Conservation (phyloP, 2,797 vertebrate genomes). For the Astyanax mexicanus region DNA sequence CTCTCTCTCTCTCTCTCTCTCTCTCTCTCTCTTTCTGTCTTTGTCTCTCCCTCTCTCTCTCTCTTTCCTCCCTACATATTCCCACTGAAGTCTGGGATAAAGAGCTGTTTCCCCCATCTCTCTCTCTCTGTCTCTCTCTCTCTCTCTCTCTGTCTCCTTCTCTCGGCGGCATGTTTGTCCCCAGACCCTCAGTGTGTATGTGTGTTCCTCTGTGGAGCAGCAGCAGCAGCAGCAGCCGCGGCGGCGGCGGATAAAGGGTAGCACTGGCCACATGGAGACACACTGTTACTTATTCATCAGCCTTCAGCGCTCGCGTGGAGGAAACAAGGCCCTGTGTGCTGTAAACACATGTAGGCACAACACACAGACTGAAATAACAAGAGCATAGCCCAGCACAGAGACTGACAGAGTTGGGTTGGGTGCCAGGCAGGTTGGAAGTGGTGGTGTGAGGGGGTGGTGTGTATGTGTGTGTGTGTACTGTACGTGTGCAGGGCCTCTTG, state of each 20-base stretch:
- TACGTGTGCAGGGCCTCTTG: constrained; percentile 37
- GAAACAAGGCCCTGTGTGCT: constrained; percentile 80
- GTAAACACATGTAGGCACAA: constrained; percentile 79
- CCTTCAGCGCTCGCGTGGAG: constrained; percentile 76
- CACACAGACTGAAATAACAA: constrained; percentile 64
- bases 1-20: constrained; percentile 37
- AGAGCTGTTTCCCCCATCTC: constrained; percentile 72
- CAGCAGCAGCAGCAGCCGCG: no score
- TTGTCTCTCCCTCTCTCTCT: constrained; percentile 56
- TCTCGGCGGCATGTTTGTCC: constrained; percentile 75
- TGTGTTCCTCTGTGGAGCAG: no score
- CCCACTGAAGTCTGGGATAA: constrained; percentile 81
- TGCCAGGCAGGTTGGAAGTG: constrained; percentile 53
- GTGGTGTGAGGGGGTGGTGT: background rate
- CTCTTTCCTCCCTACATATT: constrained; percentile 69
- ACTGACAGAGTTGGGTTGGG: constrained; percentile 79
- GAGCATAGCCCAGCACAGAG: constrained; percentile 66
- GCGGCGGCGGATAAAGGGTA: constrained; percentile 65
- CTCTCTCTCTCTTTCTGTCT: constrained; percentile 64
- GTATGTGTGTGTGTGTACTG: constrained; percentile 24
- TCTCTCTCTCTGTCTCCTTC: constrained; percentile 2
- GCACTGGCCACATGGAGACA: constrained; percentile 68
- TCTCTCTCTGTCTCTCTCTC: constrained; percentile 6
- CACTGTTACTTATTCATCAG: constrained; percentile 86
- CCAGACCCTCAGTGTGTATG: constrained; percentile 69